Conservation (phyloP, 2,888 invertebrate genomes). For the Drosophila stalkeri region DNA sequence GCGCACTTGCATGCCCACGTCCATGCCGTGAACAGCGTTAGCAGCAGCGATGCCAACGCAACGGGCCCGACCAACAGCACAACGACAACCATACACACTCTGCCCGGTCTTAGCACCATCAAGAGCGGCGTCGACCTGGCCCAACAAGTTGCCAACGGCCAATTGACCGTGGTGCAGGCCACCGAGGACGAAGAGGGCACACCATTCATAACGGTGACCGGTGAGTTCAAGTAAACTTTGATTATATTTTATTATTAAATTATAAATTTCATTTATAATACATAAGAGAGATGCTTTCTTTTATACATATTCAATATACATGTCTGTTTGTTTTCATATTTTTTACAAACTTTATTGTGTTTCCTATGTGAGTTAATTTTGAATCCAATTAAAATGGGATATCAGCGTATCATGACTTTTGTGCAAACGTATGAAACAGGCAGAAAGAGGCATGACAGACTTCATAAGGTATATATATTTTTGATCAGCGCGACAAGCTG, state of each 20-base stretch:
- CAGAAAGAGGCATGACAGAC: too few relatives aligned
- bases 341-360: too few relatives aligned
- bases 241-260: not conserved
- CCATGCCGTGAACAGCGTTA: conserved; percentile 57
- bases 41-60: conserved; percentile 50
- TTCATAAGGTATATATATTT: too few relatives aligned
- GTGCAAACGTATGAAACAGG: too few relatives aligned
- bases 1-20: conserved; percentile 67
- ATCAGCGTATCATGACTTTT: too few relatives aligned
- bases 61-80: conserved; percentile 42
- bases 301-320: too few relatives aligned
- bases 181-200: conserved; percentile 76
- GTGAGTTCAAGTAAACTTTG: conserved; percentile 60
- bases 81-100: conserved; percentile 63
- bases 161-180: conserved; percentile 83
- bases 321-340: too few relatives aligned
- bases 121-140: conserved; percentile 76
- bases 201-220: conserved; percentile 84
- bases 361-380: too few relatives aligned
- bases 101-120: conserved; percentile 80
- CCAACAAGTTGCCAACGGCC: conserved; percentile 83
- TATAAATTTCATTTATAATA: not conserved
- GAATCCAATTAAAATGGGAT: too few relatives aligned
- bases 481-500: too few relatives aligned
- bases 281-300: not conserved